phyloP scores from a whole-genome alignment of 2,113 vertebrate genomes.

The Upupa epops region DNA sequence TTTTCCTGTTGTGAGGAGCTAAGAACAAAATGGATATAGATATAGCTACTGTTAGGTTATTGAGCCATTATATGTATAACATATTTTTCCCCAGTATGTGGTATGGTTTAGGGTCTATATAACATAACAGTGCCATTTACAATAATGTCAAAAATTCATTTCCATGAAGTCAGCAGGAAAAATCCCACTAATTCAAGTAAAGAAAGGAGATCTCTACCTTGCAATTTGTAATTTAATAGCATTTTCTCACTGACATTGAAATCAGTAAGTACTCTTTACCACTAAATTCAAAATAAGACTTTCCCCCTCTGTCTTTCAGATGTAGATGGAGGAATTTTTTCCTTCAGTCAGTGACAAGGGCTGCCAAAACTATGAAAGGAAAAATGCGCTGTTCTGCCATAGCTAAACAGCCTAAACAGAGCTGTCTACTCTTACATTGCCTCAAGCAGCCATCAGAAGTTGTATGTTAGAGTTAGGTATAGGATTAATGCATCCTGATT shows the following conservation, averaged over 20 bases:
- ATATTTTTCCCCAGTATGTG: not conserved
- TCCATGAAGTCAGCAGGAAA: not conserved
- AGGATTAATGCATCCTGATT: not conserved
- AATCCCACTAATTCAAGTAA: constrained; percentile 30
- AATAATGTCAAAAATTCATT: not conserved
- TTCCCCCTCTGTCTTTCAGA: not conserved
- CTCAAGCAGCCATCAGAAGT: not conserved
- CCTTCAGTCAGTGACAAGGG: not conserved
- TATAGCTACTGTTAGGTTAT: not conserved
- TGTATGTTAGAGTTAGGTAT: not conserved
- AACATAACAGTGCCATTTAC: not conserved
- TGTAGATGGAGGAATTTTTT: not conserved
- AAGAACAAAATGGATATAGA: not conserved
- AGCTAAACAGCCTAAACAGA: constrained; percentile 2
- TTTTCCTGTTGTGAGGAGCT: not conserved
- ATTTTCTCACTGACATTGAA: not conserved
- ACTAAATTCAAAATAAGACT: constrained; percentile 20
- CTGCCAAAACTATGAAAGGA: constrained; percentile 7
- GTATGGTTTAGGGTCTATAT: not conserved
- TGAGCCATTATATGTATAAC: not conserved
- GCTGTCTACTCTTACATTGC: not conserved
- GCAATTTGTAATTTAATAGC: constrained; percentile 7
- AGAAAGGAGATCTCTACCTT: not conserved
- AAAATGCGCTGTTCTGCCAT: not conserved
- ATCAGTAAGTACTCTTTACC: not conserved